Percentiles rank a stretch among this genome's conserved stretches.
phyloP scores from a whole-genome alignment of 2,888 invertebrate genomes.

The Byasa hedistus region DNA sequence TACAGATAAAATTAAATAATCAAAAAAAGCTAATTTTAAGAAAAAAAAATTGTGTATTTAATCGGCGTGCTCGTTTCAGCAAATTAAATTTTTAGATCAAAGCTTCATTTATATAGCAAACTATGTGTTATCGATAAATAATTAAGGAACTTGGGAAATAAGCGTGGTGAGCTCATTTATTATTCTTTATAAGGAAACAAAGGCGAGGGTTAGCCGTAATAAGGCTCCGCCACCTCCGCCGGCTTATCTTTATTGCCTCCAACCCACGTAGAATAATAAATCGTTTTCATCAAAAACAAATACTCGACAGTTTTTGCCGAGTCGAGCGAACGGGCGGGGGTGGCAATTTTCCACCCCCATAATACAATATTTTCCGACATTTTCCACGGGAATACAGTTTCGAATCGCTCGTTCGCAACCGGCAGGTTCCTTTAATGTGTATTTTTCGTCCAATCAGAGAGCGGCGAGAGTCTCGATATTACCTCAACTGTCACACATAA shows the following conservation, averaged over 20 bases:
- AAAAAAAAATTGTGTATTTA: too few relatives aligned
- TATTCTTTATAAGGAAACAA: constrained; percentile 81
- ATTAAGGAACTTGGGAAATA: constrained; percentile 79
- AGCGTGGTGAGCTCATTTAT: constrained; percentile 79
- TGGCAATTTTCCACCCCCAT: constrained; percentile 80
- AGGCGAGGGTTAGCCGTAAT: constrained; percentile 81
- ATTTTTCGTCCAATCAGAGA: constrained; percentile 81
- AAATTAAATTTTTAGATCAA: constrained; percentile 2
- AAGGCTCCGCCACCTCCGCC: constrained; percentile 79
- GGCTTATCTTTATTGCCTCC: constrained; percentile 81
- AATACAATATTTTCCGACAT: constrained; percentile 81
- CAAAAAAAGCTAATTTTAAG: not conserved
- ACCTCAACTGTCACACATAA: constrained; percentile 82
- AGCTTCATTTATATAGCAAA: constrained; percentile 17
- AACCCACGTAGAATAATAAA: constrained; percentile 81
- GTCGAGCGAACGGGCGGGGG: constrained; percentile 77
- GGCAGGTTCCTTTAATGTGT: constrained; percentile 81
- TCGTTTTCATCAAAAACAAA: constrained; percentile 81
- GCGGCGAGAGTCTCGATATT: constrained; percentile 81
- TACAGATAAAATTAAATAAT: too few relatives aligned
- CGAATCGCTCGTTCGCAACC: constrained; percentile 78
- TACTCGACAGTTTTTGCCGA: constrained; percentile 81
- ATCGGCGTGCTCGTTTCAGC: not conserved
- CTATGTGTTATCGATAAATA: constrained; percentile 67
- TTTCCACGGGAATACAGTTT: constrained; percentile 81